A percentile compares a stretch with the other conserved stretches of the same genome.
These are phyloP conservation scores for Drosophila asahinai DNA, from an alignment of 1,140 invertebrate genomes.

Conservation along the genomic window DNA sequence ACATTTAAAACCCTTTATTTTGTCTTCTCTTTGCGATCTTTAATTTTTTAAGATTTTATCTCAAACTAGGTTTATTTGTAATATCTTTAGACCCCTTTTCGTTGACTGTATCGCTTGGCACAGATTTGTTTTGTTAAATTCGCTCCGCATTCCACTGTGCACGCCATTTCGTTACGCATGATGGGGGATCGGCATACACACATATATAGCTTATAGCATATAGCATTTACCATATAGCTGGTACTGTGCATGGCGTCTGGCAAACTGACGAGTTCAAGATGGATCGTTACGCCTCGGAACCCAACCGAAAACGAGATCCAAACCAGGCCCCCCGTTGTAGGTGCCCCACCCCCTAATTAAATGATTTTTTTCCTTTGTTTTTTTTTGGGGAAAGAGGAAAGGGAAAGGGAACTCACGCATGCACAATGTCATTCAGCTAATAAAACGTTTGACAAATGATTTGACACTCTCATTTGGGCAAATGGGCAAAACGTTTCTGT, in stretches of 20 bases:
- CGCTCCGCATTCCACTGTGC: conserved; percentile 71
- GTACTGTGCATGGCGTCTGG: conserved; percentile 32
- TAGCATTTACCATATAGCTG: background rate
- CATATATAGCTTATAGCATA: conserved; percentile 8
- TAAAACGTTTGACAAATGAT: conserved; percentile 79
- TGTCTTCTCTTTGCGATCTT: no score
- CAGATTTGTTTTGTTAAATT: conserved; percentile 48
- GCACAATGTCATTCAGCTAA: conserved; percentile 53
- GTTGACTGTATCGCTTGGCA: conserved; percentile 26
- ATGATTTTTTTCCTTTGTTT: background rate
- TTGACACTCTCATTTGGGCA: conserved; percentile 75
- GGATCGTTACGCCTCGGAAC: conserved; percentile 52
- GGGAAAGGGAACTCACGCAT: conserved; percentile 7
- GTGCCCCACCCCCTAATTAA: conserved; percentile 31
- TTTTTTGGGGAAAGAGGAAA: background rate
- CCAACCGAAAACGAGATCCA: conserved; percentile 23
- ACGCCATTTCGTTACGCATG: conserved; percentile 70
- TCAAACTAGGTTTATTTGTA: background rate
- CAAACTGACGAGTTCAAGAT: conserved; percentile 58
- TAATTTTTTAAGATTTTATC: no score
- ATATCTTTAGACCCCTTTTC: background rate
- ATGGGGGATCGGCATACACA: conserved; percentile 30
- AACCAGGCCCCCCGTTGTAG: conserved; percentile 40
- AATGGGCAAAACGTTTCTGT: conserved; percentile 52
- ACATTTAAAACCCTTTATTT: no score